A percentile compares a stretch with the other conserved stretches of the same genome.
Conservation (phyloP, 2,797 vertebrate genomes). For the Paedocypris micromegethes region DNA sequence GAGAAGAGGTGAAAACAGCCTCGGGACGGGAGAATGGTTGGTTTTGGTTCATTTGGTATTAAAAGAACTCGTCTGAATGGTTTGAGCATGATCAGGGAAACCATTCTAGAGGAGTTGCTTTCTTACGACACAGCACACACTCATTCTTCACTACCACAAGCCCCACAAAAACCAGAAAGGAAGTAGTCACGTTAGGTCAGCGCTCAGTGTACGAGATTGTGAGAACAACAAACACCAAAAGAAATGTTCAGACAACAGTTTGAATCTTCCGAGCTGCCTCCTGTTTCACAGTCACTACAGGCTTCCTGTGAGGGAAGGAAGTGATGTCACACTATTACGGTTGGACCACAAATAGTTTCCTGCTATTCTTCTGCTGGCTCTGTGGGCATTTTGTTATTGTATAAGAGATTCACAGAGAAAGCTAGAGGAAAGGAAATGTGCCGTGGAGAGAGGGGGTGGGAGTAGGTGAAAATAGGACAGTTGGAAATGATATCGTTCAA, state of each 20-base stretch:
- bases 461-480: slow-evolving; percentile 16
- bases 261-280: neutral
- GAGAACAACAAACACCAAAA: neutral
- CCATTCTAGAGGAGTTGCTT: too few relatives aligned
- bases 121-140: neutral
- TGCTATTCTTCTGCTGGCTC: slow-evolving; percentile 50
- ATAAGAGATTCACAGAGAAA: neutral
- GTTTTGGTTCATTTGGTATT: neutral
- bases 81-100: too few relatives aligned
- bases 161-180: slow-evolving; percentile 9
- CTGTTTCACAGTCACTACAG: slow-evolving; percentile 39
- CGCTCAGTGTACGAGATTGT: neutral
- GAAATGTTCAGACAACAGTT: neutral
- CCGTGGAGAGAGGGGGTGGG: neutral
- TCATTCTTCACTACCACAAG: neutral
- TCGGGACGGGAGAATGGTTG: neutral
- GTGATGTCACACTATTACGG: slow-evolving; percentile 52
- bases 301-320: slow-evolving; percentile 53
- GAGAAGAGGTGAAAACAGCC: neutral
- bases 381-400: neutral
- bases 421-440: neutral
- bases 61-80: too few relatives aligned
- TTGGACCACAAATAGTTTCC: slow-evolving; percentile 55
- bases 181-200: slow-evolving; percentile 10
- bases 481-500: neutral